Evolutionary conservation across 1,140 invertebrate genomes (phyloP), one percentile per base, ranked within the genome.

Genomic region (Bombus sylvicola): DNA sequence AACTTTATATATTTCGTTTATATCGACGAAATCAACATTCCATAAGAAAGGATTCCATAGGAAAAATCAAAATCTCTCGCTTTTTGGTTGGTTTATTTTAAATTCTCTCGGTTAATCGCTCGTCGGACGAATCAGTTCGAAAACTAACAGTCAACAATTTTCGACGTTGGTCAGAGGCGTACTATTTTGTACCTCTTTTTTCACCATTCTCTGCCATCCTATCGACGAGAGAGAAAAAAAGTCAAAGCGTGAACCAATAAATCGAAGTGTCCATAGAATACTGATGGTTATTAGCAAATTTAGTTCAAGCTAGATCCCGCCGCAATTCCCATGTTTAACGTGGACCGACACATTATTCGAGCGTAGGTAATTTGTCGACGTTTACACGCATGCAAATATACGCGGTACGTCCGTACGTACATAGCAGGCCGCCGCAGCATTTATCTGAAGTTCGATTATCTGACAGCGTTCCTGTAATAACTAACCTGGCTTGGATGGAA

Each of bases 351-450:
- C 85, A 89, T 90, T 90, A 89, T 88, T 83, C 85, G 81, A 62
- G 82, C 47, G 85, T 74, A 34, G 77, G 75, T 90, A 90, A 90
- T 90, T 90, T 90, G 89, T 90, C 83, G 80, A 69, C 83, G 88
- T 90, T 88, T 88, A 83, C 89, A 82, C 74, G 62, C 86, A 85
- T 68, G 62, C 81, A 87, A 81, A 87, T 81, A 80, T 62, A 87
- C 68, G 43, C 34, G 34, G 43, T 37, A 31, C n/a, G 57, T 41
- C 28, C 34, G 25, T 76, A 77, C 64, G 39, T 69, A 68, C 59
- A 87, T 53, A 25, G 37, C 69, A 66, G 41, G 43, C 73, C 66
- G 41, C 47, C 53, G 62, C 28, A 74, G 68, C 88, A 81, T 90
- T 90, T 90, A 90, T 87, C 80, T 81, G 75, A 81, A 89, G 62